Evolutionary conservation across 2,797 vertebrate genomes (phyloP).

Genomic region (Cuniculus paca): DNA sequence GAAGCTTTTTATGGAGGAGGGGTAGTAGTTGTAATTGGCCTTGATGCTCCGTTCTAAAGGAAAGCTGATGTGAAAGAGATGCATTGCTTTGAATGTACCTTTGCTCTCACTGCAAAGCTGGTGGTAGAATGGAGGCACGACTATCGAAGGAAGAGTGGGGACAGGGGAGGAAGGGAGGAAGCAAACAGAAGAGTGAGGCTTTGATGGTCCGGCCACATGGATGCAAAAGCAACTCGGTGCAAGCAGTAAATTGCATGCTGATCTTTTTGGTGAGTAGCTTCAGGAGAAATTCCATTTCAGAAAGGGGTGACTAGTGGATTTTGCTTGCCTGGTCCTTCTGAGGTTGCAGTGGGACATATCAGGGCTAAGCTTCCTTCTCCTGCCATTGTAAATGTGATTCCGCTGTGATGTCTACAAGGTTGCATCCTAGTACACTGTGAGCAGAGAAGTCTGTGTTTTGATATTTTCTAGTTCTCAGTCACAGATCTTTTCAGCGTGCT

Average conservation of each 20-base stretch:
- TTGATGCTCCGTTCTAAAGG: neutral
- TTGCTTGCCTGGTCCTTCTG: neutral
- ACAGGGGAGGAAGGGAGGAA: neutral
- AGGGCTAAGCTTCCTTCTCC: neutral
- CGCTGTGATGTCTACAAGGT: neutral
- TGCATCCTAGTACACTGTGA: neutral
- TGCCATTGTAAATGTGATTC: neutral
- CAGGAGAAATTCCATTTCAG: neutral
- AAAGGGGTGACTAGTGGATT: neutral
- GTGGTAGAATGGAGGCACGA: neutral
- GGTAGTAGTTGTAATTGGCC: neutral
- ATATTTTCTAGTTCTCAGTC: neutral
- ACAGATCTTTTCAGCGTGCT: neutral
- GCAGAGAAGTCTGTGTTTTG: neutral
- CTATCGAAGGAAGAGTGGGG: neutral
- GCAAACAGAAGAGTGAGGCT: neutral
- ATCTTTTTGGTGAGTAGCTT: neutral
- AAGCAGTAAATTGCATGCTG: neutral
- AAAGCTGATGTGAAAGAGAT: neutral
- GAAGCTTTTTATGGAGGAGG: neutral
- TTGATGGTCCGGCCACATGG: neutral
- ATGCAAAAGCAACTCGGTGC: neutral
- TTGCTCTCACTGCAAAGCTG: neutral
- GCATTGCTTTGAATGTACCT: neutral
- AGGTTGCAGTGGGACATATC: neutral